Evolutionary conservation across 2,113 vertebrate genomes (phyloP).

Genomic region (Bufo gargarizans): DNA sequence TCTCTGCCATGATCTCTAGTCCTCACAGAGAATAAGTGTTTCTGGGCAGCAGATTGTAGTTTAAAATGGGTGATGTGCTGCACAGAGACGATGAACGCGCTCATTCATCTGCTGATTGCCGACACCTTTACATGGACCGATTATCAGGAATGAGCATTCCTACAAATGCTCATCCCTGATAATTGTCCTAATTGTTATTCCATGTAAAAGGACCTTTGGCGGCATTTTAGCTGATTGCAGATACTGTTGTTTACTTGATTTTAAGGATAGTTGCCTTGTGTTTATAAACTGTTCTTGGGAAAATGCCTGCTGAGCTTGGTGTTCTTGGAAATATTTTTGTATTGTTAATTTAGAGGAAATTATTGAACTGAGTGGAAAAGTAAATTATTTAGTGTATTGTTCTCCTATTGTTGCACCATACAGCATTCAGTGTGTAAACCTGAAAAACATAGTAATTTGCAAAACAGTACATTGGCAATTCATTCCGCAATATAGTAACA

Average conservation of each 20-base stretch:
- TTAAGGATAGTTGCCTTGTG: not conserved
- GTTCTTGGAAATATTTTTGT: conserved; percentile 39
- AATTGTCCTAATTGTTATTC: too few relatives aligned
- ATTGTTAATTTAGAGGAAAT: conserved; percentile 49
- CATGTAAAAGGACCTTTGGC: not conserved
- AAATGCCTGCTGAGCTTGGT: conserved; percentile 25
- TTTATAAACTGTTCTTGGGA: conserved; percentile 1
- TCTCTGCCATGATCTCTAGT: too few relatives aligned
- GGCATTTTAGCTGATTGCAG: not conserved
- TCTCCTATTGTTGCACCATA: conserved; percentile 40
- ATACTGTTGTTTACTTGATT: conserved; percentile 33
- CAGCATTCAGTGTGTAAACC: conserved; percentile 33
- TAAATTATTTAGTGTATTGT: conserved; percentile 38
- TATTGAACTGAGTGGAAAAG: conserved; percentile 38
- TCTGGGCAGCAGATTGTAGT: too few relatives aligned
- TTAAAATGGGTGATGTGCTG: too few relatives aligned
- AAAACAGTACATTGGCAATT: conserved; percentile 28
- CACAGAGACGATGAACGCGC: too few relatives aligned
- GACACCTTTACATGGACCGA: too few relatives aligned
- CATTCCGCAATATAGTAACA: conserved; percentile 45
- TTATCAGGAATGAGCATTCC: too few relatives aligned
- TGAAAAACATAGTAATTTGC: conserved; percentile 39
- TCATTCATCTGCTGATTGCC: too few relatives aligned
- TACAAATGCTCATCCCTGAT: too few relatives aligned
- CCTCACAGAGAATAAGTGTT: too few relatives aligned